A percentile compares a stretch with the other conserved stretches of the same genome.
Evolutionary conservation across 2,888 invertebrate species (phyloP).

Genomic region (Helleia helle): DNA sequence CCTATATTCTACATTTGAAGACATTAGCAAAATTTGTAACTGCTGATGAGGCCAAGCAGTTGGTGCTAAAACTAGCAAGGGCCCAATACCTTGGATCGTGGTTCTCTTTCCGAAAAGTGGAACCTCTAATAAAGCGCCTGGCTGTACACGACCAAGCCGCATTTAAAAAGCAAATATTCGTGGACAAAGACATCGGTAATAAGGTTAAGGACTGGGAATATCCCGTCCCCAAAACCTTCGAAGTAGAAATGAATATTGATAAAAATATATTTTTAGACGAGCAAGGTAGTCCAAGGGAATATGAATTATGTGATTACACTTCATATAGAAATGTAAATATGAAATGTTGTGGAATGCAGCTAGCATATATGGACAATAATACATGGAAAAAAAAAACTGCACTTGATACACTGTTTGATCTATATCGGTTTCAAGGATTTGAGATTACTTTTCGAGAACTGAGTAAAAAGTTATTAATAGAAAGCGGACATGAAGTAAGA

Average conservation of each 20-base stretch:
- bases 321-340: background rate
- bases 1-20: conserved; percentile 31
- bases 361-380: too few species aligned
- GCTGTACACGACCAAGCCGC: conserved; percentile 26
- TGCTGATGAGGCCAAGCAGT: conserved; percentile 33
- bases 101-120: conserved; percentile 36
- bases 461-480: conserved; percentile 29
- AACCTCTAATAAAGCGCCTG: conserved; percentile 39
- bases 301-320: conserved; percentile 6
- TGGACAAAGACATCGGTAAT: conserved; percentile 31
- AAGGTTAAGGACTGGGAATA: conserved; percentile 32
- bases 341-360: too few species aligned
- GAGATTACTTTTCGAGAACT: conserved; percentile 37
- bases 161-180: conserved; percentile 38
- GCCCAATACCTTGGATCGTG: conserved; percentile 33
- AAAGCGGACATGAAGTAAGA: conserved; percentile 35
- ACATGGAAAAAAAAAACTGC: too few species aligned
- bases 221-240: conserved; percentile 20
- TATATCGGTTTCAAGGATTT: conserved; percentile 40
- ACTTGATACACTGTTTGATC: conserved; percentile 40
- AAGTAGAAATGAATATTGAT: conserved; percentile 16
- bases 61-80: conserved; percentile 32
- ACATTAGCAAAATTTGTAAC: conserved; percentile 32
- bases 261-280: conserved; percentile 30
- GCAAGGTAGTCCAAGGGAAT: conserved; percentile 15